Evolutionary conservation across 2,888 invertebrate species (phyloP).

Genomic region (Coremacera marginata): DNA sequence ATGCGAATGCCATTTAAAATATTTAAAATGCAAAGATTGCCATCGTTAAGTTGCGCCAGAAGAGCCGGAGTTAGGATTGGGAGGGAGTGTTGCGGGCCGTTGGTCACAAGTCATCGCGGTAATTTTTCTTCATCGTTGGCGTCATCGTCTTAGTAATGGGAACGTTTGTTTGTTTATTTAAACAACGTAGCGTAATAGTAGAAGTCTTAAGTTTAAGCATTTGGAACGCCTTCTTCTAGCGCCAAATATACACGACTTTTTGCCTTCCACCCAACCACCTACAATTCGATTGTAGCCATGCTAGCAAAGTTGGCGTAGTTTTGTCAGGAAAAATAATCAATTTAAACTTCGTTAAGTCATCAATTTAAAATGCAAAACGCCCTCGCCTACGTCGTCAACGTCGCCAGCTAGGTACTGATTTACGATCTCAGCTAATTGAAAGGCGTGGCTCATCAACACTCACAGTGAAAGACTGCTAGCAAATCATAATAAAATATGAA

Average conservation of each 20-base stretch:
- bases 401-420: constrained; percentile 2
- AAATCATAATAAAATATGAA: neutral
- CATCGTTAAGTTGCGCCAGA: neutral
- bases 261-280: neutral
- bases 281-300: neutral
- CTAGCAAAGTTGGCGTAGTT: no score
- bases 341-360: constrained; percentile 12
- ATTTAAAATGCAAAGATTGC: constrained; percentile 52
- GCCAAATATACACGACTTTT: neutral
- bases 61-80: neutral
- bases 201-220: neutral
- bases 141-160: neutral
- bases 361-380: constrained; percentile 43
- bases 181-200: neutral
- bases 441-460: constrained; percentile 36
- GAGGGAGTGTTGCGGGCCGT: constrained; percentile 19
- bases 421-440: constrained; percentile 28
- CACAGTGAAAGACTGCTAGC: neutral
- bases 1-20: constrained; percentile 54
- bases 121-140: constrained; percentile 50
- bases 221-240: neutral
- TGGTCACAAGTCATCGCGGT: constrained; percentile 51
- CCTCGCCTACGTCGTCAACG: neutral
- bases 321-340: neutral
- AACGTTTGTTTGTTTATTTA: neutral